phyloP scores from a whole-genome alignment of 2,888 invertebrate genomes.

The Archaeoteleia sp. region DNA sequence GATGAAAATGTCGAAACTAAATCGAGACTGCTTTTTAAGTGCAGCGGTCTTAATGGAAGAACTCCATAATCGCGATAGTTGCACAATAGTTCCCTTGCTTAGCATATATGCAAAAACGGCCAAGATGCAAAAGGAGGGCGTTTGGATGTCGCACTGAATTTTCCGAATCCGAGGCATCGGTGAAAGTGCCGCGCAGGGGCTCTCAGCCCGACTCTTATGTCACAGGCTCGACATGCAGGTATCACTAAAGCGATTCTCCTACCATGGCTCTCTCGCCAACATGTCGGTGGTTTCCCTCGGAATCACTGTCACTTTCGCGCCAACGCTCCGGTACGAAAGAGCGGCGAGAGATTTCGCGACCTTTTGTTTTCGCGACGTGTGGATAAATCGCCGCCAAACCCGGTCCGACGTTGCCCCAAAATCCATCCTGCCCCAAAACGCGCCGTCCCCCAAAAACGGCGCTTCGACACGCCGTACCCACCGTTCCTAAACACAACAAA shows the following conservation, averaged over 20 bases:
- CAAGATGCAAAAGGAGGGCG: background rate
- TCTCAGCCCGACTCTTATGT: slow-evolving; percentile 59
- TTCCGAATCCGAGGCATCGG: slow-evolving; percentile 58
- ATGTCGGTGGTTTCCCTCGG: slow-evolving; percentile 60
- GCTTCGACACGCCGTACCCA: no score
- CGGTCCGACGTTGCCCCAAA: no score
- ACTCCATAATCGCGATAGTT: no score
- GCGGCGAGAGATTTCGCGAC: slow-evolving; percentile 48
- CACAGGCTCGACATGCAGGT: slow-evolving; percentile 52
- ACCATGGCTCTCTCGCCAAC: slow-evolving; percentile 56
- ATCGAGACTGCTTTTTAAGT: no score
- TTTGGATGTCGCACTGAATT: background rate
- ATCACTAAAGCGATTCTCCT: slow-evolving; percentile 61
- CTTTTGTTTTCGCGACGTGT: background rate
- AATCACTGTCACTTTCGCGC: slow-evolving; percentile 73
- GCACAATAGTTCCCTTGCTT: background rate
- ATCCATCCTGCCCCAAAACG: no score
- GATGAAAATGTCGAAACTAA: no score
- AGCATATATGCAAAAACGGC: background rate
- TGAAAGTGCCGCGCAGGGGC: slow-evolving; percentile 67
- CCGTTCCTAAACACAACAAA: no score
- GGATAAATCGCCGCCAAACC: no score
- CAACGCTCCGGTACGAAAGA: slow-evolving; percentile 67
- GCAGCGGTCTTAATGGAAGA: no score
- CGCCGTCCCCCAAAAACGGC: no score